Percentiles rank a stretch among this genome's conserved stretches.
Conservation (phyloP, 1,140 invertebrate genomes). For the Neodiprion virginianus region DNA sequence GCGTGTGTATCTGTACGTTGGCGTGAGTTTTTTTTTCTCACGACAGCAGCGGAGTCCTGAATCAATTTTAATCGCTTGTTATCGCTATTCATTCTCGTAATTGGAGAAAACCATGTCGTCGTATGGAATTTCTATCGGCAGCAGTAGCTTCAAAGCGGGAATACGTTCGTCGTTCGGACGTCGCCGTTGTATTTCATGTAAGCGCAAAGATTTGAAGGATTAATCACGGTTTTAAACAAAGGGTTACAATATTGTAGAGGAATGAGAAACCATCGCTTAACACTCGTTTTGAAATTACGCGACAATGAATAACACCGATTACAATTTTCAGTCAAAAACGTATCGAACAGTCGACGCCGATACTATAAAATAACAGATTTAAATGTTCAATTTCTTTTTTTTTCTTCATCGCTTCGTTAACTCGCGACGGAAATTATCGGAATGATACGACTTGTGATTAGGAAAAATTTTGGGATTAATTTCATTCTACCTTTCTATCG, state of each 20-base stretch:
- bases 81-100: too few species aligned
- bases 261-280: background rate
- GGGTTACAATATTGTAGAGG: background rate
- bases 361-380: background rate
- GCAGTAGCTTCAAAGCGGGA: too few species aligned
- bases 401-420: too few species aligned
- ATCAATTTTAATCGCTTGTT: too few species aligned
- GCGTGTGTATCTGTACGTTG: too few species aligned
- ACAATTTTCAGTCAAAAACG: background rate
- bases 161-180: background rate
- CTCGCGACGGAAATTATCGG: too few species aligned
- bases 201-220: constrained; percentile 7
- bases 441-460: background rate
- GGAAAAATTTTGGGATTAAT: constrained; percentile 33
- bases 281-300: too few species aligned
- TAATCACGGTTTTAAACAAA: background rate
- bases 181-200: background rate
- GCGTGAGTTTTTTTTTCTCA: background rate
- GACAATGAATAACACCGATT: too few species aligned
- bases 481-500: constrained; percentile 16
- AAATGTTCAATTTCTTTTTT: too few species aligned
- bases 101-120: too few species aligned
- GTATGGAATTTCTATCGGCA: too few species aligned
- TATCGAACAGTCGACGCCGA: background rate
- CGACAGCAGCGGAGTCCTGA: background rate